Evolutionary conservation across 2,797 vertebrate genomes (phyloP), one percentile per base, ranked within the genome.

Genomic region (Scolopax rusticola): DNA sequence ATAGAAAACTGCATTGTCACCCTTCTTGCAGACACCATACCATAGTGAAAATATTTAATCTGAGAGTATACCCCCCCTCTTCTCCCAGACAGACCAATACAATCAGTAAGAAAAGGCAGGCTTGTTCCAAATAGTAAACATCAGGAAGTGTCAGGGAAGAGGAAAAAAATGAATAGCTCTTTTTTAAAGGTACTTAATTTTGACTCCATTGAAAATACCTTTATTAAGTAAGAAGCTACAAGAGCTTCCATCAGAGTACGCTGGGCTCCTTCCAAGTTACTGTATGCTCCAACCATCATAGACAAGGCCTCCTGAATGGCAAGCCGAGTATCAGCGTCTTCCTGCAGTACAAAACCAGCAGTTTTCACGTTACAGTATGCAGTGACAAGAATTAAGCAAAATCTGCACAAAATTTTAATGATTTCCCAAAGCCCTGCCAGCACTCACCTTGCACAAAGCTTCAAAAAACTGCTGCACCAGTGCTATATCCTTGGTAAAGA

Each of bases 401-500:
- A 61, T 6, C 60, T 89, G 18, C 15, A 60, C 11, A 61, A 82
- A 70, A 76, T 19, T 84, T 9, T 33, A 65, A 59, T 2, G 3
- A 77, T 38, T 69, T 65, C 54, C 69, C 59, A 71, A 89, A 87
- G 17, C 5, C 41, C 82, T 6, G 2, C n/a, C n/a, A 87, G 82
- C 53, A 94, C 98, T 40, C 95, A 99, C 99, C 99, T 99, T 99
- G 95, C 99, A 99, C 89, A 99, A 98, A 92, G 99, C 99, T 98
- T 99, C 99, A 97, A 99, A 99, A 93, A 99, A 99, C 97, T 99
- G 99, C 96, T 99, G 99, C 54, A 99, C 99, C 38, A 99, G 98
- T 21, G 99, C 99, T 89, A 99, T 99, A 94, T 99, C 99, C 98
- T 99, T 99, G 33, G 99, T 99, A 97, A 99, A 99, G 63, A 99